Conservation (phyloP, 2,797 vertebrate species). For the Labroides dimidiatus region DNA sequence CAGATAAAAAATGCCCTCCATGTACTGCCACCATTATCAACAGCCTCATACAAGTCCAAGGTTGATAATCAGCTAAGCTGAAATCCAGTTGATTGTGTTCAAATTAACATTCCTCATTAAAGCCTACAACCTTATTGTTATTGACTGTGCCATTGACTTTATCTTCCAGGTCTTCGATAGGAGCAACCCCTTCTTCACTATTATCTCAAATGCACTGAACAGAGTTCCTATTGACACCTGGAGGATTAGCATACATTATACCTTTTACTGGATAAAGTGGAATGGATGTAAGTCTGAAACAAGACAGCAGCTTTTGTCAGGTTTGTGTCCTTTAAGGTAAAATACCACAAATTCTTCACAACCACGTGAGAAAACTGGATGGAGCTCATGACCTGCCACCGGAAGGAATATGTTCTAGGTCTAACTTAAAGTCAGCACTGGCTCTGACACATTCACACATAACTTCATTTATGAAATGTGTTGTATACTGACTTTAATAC, state of each 20-base stretch:
- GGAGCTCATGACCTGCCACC: constrained; percentile 3
- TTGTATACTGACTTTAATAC: constrained; percentile 29
- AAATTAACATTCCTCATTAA: constrained; percentile 88
- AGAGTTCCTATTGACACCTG: constrained; percentile 82
- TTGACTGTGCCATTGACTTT: constrained; percentile 88
- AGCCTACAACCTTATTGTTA: constrained; percentile 87
- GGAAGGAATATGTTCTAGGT: background rate
- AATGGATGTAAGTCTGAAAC: constrained; percentile 59
- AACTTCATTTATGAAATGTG: constrained; percentile 30
- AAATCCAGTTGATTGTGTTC: constrained; percentile 89
- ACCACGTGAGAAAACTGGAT: background rate
- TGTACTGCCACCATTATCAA: constrained; percentile 72
- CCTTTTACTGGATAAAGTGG: constrained; percentile 78
- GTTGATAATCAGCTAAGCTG: constrained; percentile 87
- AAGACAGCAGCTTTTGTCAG: constrained; percentile 45
- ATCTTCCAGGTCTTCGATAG: constrained; percentile 83
- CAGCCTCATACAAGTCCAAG: constrained; percentile 82
- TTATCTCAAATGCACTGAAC: constrained; percentile 86
- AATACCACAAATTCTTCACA: constrained; percentile 20
- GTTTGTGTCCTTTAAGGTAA: constrained; percentile 43
- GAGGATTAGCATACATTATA: constrained; percentile 86
- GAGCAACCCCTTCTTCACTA: constrained; percentile 80
- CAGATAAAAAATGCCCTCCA: constrained; percentile 65
- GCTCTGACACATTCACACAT: constrained; percentile 6
- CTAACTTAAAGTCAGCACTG: constrained; percentile 16